phyloP scores from a whole-genome alignment of 2,888 invertebrate species.

The Platypus cylindrus region DNA sequence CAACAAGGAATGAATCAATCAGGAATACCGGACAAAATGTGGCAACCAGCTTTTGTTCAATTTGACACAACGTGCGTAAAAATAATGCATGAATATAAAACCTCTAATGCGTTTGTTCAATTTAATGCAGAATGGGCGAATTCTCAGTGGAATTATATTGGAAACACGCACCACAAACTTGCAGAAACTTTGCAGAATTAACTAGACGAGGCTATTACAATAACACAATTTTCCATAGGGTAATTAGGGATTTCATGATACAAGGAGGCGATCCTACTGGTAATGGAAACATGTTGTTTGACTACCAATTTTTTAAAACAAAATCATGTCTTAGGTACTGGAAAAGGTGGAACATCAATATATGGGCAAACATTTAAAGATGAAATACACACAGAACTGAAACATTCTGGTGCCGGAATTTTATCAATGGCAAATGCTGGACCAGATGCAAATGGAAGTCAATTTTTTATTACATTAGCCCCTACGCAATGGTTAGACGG shows the following conservation, averaged over 20 bases:
- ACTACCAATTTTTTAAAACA: background rate
- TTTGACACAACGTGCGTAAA: slow-evolving; percentile 74
- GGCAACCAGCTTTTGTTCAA: slow-evolving; percentile 76
- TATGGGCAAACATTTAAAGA: slow-evolving; percentile 93
- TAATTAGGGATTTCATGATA: slow-evolving; percentile 88
- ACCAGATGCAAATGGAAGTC: slow-evolving; percentile 92
- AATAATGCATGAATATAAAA: background rate
- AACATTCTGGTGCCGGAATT: slow-evolving; percentile 86
- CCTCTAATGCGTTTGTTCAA: slow-evolving; percentile 17
- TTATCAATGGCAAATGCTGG: slow-evolving; percentile 98
- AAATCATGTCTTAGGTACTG: slow-evolving; percentile 8
- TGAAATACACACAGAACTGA: slow-evolving; percentile 86
- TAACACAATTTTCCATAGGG: slow-evolving; percentile 89
- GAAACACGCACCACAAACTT: slow-evolving; percentile 96
- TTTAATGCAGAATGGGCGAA: slow-evolving; percentile 86
- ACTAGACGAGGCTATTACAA: slow-evolving; percentile 90
- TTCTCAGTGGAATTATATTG: slow-evolving; percentile 90
- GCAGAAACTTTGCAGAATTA: slow-evolving; percentile 93
- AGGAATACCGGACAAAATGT: slow-evolving; percentile 76
- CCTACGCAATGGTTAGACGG: slow-evolving; percentile 97
- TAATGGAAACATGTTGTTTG: slow-evolving; percentile 9
- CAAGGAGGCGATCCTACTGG: slow-evolving; percentile 97
- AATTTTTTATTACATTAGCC: slow-evolving; percentile 94
- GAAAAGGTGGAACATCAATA: slow-evolving; percentile 69
- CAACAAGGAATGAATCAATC: slow-evolving; percentile 43